Evolutionary conservation across 2,797 vertebrate genomes (phyloP).

Genomic region (Graptemys geographica): DNA sequence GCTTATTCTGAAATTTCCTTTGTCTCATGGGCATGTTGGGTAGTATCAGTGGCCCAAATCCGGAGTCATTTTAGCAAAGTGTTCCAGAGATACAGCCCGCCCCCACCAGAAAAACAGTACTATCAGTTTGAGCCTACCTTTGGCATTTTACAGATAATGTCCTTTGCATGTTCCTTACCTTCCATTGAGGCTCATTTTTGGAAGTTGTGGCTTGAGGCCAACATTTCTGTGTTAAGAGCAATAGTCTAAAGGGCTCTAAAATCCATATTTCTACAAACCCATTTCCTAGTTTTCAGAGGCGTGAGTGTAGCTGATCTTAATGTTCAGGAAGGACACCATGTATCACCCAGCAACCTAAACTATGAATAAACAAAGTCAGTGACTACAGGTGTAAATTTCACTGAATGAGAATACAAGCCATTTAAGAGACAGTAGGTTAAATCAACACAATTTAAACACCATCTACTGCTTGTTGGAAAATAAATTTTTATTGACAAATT

Average conservation of each 20-base stretch:
- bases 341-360: neutral
- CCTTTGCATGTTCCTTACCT: neutral
- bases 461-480: neutral
- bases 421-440: neutral
- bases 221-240: neutral
- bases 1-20: neutral
- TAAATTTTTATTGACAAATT: neutral
- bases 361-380: neutral
- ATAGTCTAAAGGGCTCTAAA: neutral
- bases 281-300: neutral
- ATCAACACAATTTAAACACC: neutral
- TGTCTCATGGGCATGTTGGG: neutral
- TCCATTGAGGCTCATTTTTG: neutral
- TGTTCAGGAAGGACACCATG: neutral
- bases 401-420: fast-evolving
- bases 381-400: fast-evolving
- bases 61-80: neutral
- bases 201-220: neutral
- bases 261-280: neutral
- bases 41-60: neutral
- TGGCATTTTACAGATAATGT: neutral
- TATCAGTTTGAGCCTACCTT: too few relatives aligned
- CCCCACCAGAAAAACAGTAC: neutral
- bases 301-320: neutral
- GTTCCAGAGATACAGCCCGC: neutral